Conservation (phyloP, 2,113 vertebrate species). For the Austrofundulus limnaeus region DNA sequence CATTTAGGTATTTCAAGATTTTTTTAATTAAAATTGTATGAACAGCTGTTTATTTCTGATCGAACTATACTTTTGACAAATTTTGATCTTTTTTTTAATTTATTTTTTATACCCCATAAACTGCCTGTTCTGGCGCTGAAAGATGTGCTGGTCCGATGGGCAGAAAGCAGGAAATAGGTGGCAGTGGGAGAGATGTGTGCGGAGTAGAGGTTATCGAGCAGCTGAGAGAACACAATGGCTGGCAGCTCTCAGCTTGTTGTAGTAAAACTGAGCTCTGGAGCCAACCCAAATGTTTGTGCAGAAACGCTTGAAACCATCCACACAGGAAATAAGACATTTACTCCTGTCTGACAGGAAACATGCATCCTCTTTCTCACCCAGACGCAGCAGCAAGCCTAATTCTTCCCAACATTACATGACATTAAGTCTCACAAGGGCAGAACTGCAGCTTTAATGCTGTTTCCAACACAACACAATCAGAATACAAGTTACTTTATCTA, state of each 20-base stretch:
- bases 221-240: conserved; percentile 73
- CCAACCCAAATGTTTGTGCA: conserved; percentile 77
- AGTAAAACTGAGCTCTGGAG: conserved; percentile 57
- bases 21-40: too few species aligned
- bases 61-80: neutral
- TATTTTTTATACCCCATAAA: too few species aligned
- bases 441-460: neutral
- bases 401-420: conserved; percentile 25
- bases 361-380: conserved; percentile 54
- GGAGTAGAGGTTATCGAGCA: conserved; percentile 73
- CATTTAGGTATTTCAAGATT: too few species aligned
- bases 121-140: conserved; percentile 28
- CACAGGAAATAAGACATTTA: conserved; percentile 63
- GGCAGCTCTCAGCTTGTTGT: conserved; percentile 46
- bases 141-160: conserved; percentile 31
- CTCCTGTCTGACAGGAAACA: conserved; percentile 63
- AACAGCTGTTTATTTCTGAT: neutral
- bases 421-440: conserved; percentile 8
- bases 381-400: conserved; percentile 38
- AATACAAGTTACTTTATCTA: too few species aligned
- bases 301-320: conserved; percentile 67
- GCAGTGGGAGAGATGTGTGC: conserved; percentile 50
- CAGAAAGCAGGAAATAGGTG: conserved; percentile 55
- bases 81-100: neutral
- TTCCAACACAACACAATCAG: neutral